Base-by-base conservation (phyloP, 2,113 vertebrate species). In the Nyctereutes procyonoides region DNA sequence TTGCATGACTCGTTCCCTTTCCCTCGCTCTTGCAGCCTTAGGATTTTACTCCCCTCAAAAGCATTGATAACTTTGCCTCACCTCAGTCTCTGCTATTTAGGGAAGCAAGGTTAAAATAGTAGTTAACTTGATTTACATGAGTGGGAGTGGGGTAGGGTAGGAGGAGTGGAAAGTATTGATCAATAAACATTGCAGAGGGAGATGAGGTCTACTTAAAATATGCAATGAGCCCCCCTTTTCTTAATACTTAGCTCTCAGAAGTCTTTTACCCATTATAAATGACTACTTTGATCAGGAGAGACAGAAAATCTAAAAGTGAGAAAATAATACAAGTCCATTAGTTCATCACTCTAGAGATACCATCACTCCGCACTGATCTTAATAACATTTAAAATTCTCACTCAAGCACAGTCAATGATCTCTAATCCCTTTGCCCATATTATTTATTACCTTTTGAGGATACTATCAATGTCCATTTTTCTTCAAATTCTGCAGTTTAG, bases 291-390 rank as follows among this genome's bases (percentile, higher is more conserved):
- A 73, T 88, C 81, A 90, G 1, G 55, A 96, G 30, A 95, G 63
- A 94, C 58, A 91, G 69, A 71, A 90, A 96, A 88, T 82, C 58
- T 94, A 53, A 73, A 97, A 93, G 15, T 69, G 19, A 76, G n/a
- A 88, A 97, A 95, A 82, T 84, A 90, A 56, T 74, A 26, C 11
- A 43, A 73, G 14, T 73, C 38, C n/a, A 82, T 88, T 90, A 71
- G 24, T 63, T 93, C 55, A 30, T 88, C 53, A 88, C 35, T 93
- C 58, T 20, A 85, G 88, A 81, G 55, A 95, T 30, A 77, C 2
- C 30, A 58, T 71, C 8, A 67, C 1, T 92, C 9, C 17, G 92
- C 2, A 5, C 3, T 60, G 43, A 83, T 15, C 53, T 92, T 32
- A 74, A 67, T 69, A 90, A 48, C 26, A 80, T 26, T 9, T 80